phyloP scores from a whole-genome alignment of 2,888 invertebrate genomes.

The Chrysotoxum bicinctum region DNA sequence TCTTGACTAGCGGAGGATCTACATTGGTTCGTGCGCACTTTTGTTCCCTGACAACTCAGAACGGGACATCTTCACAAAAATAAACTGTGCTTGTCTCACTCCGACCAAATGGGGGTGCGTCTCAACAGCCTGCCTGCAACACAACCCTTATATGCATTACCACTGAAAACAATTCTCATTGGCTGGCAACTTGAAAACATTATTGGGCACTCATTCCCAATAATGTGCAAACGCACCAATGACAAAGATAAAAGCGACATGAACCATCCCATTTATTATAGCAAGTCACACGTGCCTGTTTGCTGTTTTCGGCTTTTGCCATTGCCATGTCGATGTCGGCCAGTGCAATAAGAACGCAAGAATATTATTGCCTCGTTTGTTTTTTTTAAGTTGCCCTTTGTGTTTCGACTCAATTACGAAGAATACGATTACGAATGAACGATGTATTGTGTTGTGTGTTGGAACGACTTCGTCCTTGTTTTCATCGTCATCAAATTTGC shows the following conservation, averaged over 20 bases:
- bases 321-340: neutral
- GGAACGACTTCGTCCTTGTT: neutral
- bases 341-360: neutral
- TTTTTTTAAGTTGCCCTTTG: neutral
- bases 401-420: neutral
- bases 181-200: neutral
- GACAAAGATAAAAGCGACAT: neutral
- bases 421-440: neutral
- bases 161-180: neutral
- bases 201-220: neutral
- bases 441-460: neutral
- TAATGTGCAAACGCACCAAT: slow-evolving; percentile 10
- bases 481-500: neutral
- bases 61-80: neutral
- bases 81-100: neutral
- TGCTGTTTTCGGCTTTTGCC: neutral
- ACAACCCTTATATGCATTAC: slow-evolving; percentile 1
- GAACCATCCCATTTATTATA: slow-evolving; percentile 9
- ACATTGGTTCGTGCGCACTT: neutral
- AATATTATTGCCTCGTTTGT: neutral
- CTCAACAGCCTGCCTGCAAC: neutral
- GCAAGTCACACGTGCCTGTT: neutral
- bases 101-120: neutral
- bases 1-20: too few relatives aligned
- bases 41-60: neutral